A percentile compares a stretch with the other conserved stretches of the same genome.
Evolutionary conservation across 2,113 vertebrate species (phyloP).

Genomic region (Synchiropus splendidus): DNA sequence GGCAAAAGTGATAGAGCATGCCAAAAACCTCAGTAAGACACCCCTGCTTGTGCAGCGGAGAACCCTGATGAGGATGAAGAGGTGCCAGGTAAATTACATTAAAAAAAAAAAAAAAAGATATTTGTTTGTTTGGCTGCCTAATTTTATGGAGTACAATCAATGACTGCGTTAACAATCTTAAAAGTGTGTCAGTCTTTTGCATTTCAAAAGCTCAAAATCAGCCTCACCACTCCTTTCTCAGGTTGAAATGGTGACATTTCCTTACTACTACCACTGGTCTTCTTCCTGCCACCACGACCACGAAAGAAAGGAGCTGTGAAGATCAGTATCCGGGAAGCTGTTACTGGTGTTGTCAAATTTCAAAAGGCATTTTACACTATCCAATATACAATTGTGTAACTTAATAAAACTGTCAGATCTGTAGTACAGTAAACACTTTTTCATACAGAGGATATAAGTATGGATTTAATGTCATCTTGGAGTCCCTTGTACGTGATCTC

Average conservation of each 20-base stretch:
- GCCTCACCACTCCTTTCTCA: not conserved
- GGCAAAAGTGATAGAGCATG: conserved; percentile 1
- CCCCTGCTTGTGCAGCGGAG: not conserved
- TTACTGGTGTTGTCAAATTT: conserved; percentile 1
- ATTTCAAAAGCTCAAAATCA: not conserved
- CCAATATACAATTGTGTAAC: not conserved
- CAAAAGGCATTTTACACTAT: conserved; percentile 4
- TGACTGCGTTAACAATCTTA: not conserved
- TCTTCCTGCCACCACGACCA: conserved; percentile 6
- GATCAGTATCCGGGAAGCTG: conserved; percentile 6
- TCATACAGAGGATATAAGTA: not conserved
- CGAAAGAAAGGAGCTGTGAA: conserved; percentile 4
- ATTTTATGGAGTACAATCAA: not conserved
- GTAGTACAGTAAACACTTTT: conserved; percentile 1
- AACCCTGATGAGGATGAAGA: not conserved
- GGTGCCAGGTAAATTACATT: conserved; percentile 4
- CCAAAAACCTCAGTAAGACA: not conserved
- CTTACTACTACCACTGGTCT: conserved; percentile 4
- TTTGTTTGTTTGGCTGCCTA: not conserved
- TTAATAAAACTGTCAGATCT: not conserved
- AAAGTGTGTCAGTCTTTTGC: not conserved
- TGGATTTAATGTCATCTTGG: not conserved
- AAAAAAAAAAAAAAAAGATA: not conserved
- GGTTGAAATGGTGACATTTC: conserved; percentile 13
- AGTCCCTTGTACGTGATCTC: not conserved